Percentiles rank a stretch among this genome's conserved stretches.
Conservation (phyloP, 2,797 vertebrate species). For the Tokudaia tokunoshimensis region DNA sequence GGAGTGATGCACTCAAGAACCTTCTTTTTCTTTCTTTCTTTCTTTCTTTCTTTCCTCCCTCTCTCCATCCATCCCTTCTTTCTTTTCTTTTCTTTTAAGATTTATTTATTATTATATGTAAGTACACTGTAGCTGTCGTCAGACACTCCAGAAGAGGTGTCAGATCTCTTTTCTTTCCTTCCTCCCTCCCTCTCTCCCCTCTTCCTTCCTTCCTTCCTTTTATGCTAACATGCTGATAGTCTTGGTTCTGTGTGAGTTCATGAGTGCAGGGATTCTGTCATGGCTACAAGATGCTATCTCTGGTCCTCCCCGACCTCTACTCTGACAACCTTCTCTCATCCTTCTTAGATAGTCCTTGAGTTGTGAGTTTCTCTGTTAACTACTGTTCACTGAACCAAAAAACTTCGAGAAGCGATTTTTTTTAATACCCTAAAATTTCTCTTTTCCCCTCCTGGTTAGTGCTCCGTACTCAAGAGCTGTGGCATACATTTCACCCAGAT, state of each 20-base stretch:
- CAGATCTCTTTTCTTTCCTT: too few species aligned
- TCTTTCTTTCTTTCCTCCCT: too few species aligned
- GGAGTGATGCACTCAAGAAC: background rate
- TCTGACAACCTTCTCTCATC: background rate
- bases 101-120: too few species aligned
- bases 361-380: background rate
- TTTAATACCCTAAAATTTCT: background rate
- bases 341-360: background rate
- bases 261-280: background rate
- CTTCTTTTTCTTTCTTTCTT: background rate
- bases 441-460: background rate
- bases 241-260: background rate
- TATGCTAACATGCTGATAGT: background rate
- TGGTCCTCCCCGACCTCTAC: background rate
- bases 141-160: too few species aligned
- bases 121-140: too few species aligned
- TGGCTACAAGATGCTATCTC: background rate
- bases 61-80: too few species aligned
- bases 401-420: constrained; percentile 6
- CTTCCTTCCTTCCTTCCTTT: background rate
- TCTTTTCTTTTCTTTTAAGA: too few species aligned
- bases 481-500: constrained; percentile 1
- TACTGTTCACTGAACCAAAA: background rate
- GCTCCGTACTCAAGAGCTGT: background rate
- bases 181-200: too few species aligned